These are phyloP conservation scores for Ommatoiulus sabulosus DNA, from an alignment of 2,888 invertebrate species.

Conservation along the genomic window DNA sequence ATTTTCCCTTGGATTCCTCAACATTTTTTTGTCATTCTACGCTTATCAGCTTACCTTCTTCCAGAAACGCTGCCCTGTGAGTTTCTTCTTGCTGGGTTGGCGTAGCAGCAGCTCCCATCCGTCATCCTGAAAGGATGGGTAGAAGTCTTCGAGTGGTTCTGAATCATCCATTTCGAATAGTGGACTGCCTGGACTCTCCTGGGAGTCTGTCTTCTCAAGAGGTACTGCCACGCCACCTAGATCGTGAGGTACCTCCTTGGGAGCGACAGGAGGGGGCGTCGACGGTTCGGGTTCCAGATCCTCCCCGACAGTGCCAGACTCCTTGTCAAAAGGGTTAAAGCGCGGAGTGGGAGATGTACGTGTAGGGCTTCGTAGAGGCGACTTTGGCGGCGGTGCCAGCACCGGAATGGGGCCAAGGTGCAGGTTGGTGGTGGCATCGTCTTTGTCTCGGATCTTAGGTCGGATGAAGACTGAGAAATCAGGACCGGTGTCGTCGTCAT, in stretches of 20 bases:
- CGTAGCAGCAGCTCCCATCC: slow-evolving; percentile 98
- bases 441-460: slow-evolving; percentile 63
- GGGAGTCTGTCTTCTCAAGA: slow-evolving; percentile 70
- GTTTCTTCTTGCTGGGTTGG: slow-evolving; percentile 96
- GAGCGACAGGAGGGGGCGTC: slow-evolving; percentile 69
- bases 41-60: slow-evolving; percentile 89
- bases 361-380: slow-evolving; percentile 67
- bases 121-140: slow-evolving; percentile 79
- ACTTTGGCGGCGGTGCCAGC: slow-evolving; percentile 74
- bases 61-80: slow-evolving; percentile 95
- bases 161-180: slow-evolving; percentile 94
- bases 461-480: slow-evolving; percentile 84
- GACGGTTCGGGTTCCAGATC: slow-evolving; percentile 62
- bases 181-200: slow-evolving; percentile 91
- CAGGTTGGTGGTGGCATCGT: slow-evolving; percentile 51
- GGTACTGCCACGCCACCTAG: slow-evolving; percentile 65
- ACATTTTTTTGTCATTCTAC: too few relatives aligned
- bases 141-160: slow-evolving; percentile 89
- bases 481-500: slow-evolving; percentile 79
- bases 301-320: slow-evolving; percentile 59
- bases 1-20: too few relatives aligned
- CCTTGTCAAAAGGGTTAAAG: slow-evolving; percentile 68
- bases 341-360: slow-evolving; percentile 63
- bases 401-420: slow-evolving; percentile 59
- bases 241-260: slow-evolving; percentile 67